Evolutionary conservation across 1,140 invertebrate species (phyloP).

Genomic region (Drosophila littoralis): DNA sequence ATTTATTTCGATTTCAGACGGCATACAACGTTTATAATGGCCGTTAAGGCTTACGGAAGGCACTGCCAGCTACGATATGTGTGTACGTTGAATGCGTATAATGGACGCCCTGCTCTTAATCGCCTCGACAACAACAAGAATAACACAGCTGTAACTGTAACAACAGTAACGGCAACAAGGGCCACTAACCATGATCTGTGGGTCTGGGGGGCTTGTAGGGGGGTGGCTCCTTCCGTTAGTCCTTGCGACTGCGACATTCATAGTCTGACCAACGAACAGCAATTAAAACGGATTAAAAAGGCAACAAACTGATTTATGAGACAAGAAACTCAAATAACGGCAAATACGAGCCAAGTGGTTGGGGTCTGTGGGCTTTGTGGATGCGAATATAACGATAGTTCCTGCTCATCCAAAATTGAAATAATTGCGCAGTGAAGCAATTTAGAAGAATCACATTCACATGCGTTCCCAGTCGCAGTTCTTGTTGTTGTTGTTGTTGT

Average conservation of each 20-base stretch:
- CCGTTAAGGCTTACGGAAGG: slow-evolving; percentile 56
- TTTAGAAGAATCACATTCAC: slow-evolving; percentile 83
- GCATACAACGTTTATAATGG: slow-evolving; percentile 73
- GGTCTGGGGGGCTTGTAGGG: neutral
- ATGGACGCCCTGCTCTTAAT: slow-evolving; percentile 63
- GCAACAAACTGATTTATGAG: slow-evolving; percentile 81
- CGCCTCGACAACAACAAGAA: slow-evolving; percentile 64
- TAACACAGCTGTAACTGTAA: slow-evolving; percentile 34
- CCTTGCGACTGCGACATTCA: slow-evolving; percentile 72
- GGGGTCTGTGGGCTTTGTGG: neutral
- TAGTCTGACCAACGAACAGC: slow-evolving; percentile 81
- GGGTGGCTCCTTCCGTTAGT: slow-evolving; percentile 50
- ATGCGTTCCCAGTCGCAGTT: slow-evolving; percentile 46
- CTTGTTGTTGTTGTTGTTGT: slow-evolving; percentile 12
- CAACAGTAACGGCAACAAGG: slow-evolving; percentile 52
- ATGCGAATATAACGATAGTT: slow-evolving; percentile 1
- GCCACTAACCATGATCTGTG: slow-evolving; percentile 12
- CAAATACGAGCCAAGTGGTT: slow-evolving; percentile 58
- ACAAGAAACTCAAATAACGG: slow-evolving; percentile 80
- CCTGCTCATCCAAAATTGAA: slow-evolving; percentile 75
- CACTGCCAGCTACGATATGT: slow-evolving; percentile 40
- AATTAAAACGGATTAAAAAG: slow-evolving; percentile 83
- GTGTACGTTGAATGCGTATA: slow-evolving; percentile 42
- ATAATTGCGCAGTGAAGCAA: slow-evolving; percentile 84
- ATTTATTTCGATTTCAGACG: slow-evolving; percentile 56